Conservation (phyloP, 2,113 vertebrate species). For the Mustelus asterias region DNA sequence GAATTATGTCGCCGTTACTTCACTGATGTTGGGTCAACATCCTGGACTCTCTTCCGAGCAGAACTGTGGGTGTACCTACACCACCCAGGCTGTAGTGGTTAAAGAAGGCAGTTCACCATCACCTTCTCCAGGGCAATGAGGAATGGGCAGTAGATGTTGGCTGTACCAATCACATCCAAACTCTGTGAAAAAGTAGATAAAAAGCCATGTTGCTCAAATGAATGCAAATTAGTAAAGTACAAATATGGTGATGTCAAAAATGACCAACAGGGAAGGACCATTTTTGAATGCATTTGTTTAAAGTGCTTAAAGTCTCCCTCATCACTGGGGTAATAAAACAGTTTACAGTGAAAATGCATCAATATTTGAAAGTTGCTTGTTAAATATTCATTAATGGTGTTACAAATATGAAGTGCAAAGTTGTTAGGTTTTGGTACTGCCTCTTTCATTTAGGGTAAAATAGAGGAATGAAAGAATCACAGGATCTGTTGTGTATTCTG, state of each 20-base stretch:
- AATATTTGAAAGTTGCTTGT: background rate
- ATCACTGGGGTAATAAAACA: background rate
- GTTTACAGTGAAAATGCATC: background rate
- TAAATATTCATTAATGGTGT: background rate
- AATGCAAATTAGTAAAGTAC: background rate
- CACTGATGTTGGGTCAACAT: background rate
- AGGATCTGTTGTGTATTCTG: background rate
- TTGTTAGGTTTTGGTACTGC: background rate
- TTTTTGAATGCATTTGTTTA: background rate
- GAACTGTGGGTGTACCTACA: background rate
- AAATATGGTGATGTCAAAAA: background rate
- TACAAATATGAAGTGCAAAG: background rate
- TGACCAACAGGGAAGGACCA: background rate
- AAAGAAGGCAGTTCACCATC: background rate
- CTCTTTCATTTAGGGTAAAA: background rate
- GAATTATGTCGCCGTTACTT: background rate
- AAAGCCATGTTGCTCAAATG: background rate
- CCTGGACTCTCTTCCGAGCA: background rate
- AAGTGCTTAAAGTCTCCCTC: background rate
- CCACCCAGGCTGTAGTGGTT: background rate
- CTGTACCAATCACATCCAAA: background rate
- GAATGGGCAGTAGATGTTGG: background rate
- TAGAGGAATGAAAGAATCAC: background rate
- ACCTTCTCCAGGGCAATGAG: too few relatives aligned
- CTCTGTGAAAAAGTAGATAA: background rate